A percentile compares a stretch with the other conserved stretches of the same genome.
Evolutionary conservation across 2,113 vertebrate species (phyloP).

Genomic region (Charina bottae): DNA sequence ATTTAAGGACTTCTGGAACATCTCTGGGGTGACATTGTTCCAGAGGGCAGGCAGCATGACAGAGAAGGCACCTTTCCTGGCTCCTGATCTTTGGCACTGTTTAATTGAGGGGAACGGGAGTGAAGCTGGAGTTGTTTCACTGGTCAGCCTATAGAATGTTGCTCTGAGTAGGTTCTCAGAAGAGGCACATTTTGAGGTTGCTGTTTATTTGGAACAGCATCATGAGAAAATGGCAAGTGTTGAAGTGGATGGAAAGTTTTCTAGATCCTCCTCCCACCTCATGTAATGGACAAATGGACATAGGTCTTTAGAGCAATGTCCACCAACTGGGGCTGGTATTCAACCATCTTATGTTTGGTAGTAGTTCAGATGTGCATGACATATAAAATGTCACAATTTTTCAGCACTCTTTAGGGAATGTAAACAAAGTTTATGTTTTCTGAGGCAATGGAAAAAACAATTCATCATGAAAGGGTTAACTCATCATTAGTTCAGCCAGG

Average conservation of each 20-base stretch:
- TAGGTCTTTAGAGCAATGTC: not conserved
- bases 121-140: not conserved
- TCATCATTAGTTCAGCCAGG: constrained; percentile 5
- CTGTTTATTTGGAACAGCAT: not conserved
- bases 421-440: not conserved
- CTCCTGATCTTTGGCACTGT: not conserved
- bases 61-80: not conserved
- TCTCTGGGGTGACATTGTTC: not conserved
- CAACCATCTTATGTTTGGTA: not conserved
- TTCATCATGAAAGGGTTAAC: not conserved
- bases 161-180: not conserved
- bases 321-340: not conserved
- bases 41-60: not conserved
- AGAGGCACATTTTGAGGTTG: not conserved
- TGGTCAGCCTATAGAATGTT: not conserved
- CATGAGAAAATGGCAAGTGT: not conserved
- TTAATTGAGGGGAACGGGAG: not conserved
- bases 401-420: not conserved
- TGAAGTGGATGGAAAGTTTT: not conserved
- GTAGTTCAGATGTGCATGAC: not conserved
- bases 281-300: not conserved
- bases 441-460: not conserved
- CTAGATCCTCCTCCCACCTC: not conserved
- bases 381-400: not conserved
- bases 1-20: not conserved